A percentile compares a stretch with the other conserved stretches of the same genome.
Evolutionary conservation across 2,113 vertebrate genomes (phyloP).

Genomic region (Poeciliopsis occidentalis): DNA sequence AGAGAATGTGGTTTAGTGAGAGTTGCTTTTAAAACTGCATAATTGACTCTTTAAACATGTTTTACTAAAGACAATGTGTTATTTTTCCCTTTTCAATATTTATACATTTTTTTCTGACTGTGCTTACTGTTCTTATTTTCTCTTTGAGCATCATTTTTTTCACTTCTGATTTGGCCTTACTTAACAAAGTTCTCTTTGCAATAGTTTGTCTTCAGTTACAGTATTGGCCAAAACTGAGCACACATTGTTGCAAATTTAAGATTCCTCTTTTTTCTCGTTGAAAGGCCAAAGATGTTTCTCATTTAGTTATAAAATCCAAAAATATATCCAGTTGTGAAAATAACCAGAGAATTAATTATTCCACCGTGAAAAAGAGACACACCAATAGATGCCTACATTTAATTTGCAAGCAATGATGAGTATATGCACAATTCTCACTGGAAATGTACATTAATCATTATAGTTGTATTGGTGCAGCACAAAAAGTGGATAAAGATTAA

Average conservation of each 20-base stretch:
- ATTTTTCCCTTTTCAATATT: neutral
- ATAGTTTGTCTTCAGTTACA: too few relatives aligned
- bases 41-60: slow-evolving; percentile 1
- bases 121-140: too few relatives aligned
- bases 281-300: too few relatives aligned
- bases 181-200: too few relatives aligned
- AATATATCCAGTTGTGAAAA: neutral
- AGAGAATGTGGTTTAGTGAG: slow-evolving; percentile 1
- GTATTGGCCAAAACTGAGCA: too few relatives aligned
- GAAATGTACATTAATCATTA: neutral
- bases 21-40: neutral
- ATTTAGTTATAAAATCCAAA: too few relatives aligned
- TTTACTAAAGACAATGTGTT: neutral
- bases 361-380: neutral
- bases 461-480: neutral
- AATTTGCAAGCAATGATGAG: too few relatives aligned
- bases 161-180: too few relatives aligned
- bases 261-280: too few relatives aligned
- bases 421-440: neutral
- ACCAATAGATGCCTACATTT: neutral
- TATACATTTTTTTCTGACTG: too few relatives aligned
- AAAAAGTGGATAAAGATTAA: neutral
- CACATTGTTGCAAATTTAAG: too few relatives aligned
- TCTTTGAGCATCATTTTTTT: too few relatives aligned
- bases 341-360: neutral